Evolutionary conservation across 2,797 vertebrate genomes (phyloP), one percentile per base, ranked within the genome.

Genomic region (Aulostomus chinensis): DNA sequence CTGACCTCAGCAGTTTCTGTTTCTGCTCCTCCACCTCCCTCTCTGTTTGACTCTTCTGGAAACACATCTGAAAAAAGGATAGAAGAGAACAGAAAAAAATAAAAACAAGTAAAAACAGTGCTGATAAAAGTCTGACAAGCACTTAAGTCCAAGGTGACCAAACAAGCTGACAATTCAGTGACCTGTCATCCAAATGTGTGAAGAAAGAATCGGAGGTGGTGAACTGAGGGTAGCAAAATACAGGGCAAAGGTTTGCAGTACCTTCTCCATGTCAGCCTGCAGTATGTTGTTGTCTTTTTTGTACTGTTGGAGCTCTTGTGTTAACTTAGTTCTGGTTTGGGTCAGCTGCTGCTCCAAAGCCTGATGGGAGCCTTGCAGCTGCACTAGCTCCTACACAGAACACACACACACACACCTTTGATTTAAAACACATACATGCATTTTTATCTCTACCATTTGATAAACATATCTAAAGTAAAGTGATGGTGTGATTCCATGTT

Each of bases 291-390:
- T 73, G 1, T 91, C 74, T 31, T 92, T 95, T 78, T 93, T 96
- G 55, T 92, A 84, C 76, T 95, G 94, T 66, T 95, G 94, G 32
- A 94, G 47, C 70, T 97, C 95, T 73, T 95, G 95, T 4, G 79
- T 92, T 16, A 93, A 81, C 67, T 89, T 95, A 56, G 54, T 88
- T 79, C 83, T 93, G 45, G 84, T 81, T 77, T 96, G 94, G 22
- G 82, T 85, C 50, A 83, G 75, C 47, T 96, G 91, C 57, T 93
- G 93, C 41, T 95, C 93, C 75, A 94, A 74, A 9, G 82, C 77
- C 51, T 90, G 90, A 18, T 94, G 86, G 16, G 90, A 85, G 26
- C 50, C 89, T 67, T 96, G 94, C 18, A 94, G 84, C 51, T 89
- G 88, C 22, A 76, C 78, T 0, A 94, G 80, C 47, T 97, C 96